Conservation (phyloP, 2,888 invertebrate species). For the Leptinotarsa juncta region DNA sequence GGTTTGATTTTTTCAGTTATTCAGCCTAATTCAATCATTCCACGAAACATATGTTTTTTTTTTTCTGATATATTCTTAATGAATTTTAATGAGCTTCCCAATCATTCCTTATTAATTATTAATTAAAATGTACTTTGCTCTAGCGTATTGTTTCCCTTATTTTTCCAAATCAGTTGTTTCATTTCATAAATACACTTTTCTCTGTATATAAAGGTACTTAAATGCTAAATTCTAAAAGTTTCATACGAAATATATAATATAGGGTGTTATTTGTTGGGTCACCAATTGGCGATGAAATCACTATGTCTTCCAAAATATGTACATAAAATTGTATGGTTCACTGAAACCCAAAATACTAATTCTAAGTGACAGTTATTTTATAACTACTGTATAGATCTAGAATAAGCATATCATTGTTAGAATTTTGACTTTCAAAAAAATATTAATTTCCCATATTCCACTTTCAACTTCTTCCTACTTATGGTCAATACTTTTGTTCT, state of each 20-base stretch:
- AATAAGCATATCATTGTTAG: conserved; percentile 60
- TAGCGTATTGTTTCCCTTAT: too few species aligned
- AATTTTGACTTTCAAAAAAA: conserved; percentile 27
- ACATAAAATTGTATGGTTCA: conserved; percentile 33
- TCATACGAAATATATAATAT: conserved; percentile 18
- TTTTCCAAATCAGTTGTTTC: too few species aligned
- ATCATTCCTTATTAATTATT: too few species aligned
- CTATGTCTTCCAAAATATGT: conserved; percentile 60
- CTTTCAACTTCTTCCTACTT: conserved; percentile 64
- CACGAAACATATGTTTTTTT: too few species aligned
- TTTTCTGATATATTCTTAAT: too few species aligned
- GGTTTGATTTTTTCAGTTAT: too few species aligned
- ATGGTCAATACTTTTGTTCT: conserved; percentile 63
- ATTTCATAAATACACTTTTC: conserved; percentile 8
- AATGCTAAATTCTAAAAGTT: conserved; percentile 39
- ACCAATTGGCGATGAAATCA: conserved; percentile 54
- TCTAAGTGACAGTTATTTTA: conserved; percentile 32
- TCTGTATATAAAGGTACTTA: neutral
- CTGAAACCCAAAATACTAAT: conserved; percentile 28
- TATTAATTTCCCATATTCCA: conserved; percentile 32
- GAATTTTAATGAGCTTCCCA: too few species aligned
- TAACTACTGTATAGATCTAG: conserved; percentile 53
- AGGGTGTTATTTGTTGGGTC: conserved; percentile 19
- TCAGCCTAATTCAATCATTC: too few species aligned
- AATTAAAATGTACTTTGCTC: too few species aligned